Conservation (phyloP, 2,797 vertebrate genomes). For the Anas bahamensis region DNA sequence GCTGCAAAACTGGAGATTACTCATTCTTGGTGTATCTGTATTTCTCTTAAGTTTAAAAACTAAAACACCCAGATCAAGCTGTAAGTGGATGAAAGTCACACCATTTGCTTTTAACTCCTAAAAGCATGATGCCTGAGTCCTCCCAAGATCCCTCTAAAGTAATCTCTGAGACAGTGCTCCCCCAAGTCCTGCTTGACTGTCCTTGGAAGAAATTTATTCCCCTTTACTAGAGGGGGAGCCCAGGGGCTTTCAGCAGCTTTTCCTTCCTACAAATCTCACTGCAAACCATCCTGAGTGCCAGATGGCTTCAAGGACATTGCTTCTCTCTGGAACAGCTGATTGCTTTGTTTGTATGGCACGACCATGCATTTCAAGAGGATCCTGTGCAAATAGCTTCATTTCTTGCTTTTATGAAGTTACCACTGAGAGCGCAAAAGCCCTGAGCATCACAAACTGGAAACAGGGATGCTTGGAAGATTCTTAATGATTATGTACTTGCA, state of each 20-base stretch:
- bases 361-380: background rate
- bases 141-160: background rate
- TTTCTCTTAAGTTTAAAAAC: background rate
- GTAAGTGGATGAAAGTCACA: background rate
- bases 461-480: background rate
- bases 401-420: background rate
- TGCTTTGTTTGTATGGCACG: background rate
- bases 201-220: background rate
- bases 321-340: background rate
- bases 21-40: background rate
- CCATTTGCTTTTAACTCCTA: background rate
- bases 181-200: rapidly evolving
- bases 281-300: background rate
- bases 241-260: background rate
- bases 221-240: background rate
- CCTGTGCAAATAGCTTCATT: background rate
- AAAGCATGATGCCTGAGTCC: background rate
- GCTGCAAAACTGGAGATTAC: background rate
- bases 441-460: background rate
- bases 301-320: background rate
- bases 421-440: background rate
- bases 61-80: background rate
- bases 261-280: background rate
- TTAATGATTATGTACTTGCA: background rate
- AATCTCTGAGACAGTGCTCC: background rate